A percentile compares a stretch with the other conserved stretches of the same genome.
phyloP scores from a whole-genome alignment of 2,888 invertebrate species.

The Flexamia atlantica region DNA sequence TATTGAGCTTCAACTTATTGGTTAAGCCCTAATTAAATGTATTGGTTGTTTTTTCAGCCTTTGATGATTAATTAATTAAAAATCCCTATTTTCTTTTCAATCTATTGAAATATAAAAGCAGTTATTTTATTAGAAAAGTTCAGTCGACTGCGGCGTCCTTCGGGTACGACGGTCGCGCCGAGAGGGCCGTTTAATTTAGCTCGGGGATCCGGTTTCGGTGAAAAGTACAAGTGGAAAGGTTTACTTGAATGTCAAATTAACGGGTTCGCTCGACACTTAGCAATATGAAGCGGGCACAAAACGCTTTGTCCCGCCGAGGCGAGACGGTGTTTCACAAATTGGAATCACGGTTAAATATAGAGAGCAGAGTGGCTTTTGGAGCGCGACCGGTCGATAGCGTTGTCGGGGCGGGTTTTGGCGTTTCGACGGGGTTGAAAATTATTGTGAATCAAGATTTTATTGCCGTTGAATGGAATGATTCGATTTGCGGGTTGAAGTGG shows the following conservation, averaged over 20 bases:
- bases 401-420: neutral
- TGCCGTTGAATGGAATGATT: neutral
- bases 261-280: neutral
- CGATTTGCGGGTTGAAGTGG: neutral
- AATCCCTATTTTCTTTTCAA: no score
- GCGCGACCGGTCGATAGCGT: slow-evolving; percentile 1
- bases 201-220: neutral
- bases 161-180: neutral
- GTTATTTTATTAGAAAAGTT: no score
- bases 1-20: no score
- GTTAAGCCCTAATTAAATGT: no score
- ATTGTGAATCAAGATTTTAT: neutral
- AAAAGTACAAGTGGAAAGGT: slow-evolving; percentile 40
- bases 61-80: no score
- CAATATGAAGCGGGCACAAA: slow-evolving; percentile 33
- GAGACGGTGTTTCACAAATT: slow-evolving; percentile 20
- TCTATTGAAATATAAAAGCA: no score
- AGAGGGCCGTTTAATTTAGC: neutral
- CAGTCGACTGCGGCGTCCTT: no score
- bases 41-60: no score
- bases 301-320: neutral
- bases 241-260: slow-evolving; percentile 40
- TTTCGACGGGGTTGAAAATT: neutral
- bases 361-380: slow-evolving; percentile 12
- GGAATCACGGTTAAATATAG: slow-evolving; percentile 27